Conservation (phyloP, 2,888 invertebrate genomes). For the Patella pellucida region DNA sequence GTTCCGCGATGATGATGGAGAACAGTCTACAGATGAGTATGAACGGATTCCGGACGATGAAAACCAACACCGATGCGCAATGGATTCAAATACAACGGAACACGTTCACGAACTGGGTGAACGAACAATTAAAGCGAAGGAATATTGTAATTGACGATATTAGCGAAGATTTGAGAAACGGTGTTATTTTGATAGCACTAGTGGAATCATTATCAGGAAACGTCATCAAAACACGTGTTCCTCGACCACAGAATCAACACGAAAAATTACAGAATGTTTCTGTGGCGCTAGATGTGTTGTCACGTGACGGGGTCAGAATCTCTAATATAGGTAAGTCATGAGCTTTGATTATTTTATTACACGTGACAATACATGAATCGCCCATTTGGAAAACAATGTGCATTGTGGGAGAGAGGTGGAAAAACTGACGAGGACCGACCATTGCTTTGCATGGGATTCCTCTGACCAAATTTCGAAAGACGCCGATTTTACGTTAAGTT, state of each 20-base stretch:
- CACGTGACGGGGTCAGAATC: constrained; percentile 94
- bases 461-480: no score
- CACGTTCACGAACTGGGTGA: constrained; percentile 97
- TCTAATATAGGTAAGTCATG: constrained; percentile 89
- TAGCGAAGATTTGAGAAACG: constrained; percentile 90
- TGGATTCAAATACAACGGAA: constrained; percentile 80
- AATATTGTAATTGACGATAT: constrained; percentile 82
- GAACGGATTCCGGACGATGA: no score
- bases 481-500: no score
- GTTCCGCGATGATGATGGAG: no score
- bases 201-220: constrained; percentile 87
- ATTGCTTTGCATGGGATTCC: no score
- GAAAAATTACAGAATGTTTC: constrained; percentile 97
- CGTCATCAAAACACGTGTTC: constrained; percentile 76
- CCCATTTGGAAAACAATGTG: no score
- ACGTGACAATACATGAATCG: no score
- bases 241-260: constrained; percentile 91
- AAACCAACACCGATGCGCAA: constrained; percentile 78
- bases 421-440: no score
- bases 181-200: constrained; percentile 89
- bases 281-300: constrained; percentile 91
- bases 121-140: constrained; percentile 76
- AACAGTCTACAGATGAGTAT: no score
- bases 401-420: no score
- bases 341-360: neutral